Evolutionary conservation across 2,113 vertebrate species (phyloP).

Genomic region (Stomatorhinus ivindoensis): DNA sequence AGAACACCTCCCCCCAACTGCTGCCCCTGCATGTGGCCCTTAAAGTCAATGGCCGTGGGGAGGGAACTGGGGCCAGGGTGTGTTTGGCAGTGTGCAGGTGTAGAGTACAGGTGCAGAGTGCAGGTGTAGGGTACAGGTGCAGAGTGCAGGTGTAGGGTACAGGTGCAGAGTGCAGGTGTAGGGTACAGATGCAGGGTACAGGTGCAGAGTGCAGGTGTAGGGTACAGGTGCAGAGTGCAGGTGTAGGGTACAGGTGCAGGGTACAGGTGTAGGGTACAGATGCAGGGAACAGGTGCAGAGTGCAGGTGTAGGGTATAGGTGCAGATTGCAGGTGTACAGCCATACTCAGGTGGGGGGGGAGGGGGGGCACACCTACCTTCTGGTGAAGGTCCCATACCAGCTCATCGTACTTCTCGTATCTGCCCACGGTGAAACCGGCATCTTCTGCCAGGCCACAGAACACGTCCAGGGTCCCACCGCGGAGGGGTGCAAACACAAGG

Average conservation of each 20-base stretch:
- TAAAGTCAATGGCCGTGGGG: conserved; percentile 14
- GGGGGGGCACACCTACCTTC: conserved; percentile 80
- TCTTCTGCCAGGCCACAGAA: conserved; percentile 87
- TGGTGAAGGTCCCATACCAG: conserved; percentile 88
- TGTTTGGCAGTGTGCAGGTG: conserved; percentile 30
- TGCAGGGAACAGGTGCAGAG: too few relatives aligned
- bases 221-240: conserved; percentile 37
- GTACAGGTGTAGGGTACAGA: conserved; percentile 7
- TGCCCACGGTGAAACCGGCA: conserved; percentile 77
- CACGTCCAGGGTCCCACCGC: conserved; percentile 82
- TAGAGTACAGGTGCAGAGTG: background rate
- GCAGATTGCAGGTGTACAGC: conserved; percentile 59
- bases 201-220: conserved; percentile 59
- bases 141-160: conserved; percentile 51
- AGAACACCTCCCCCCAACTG: conserved; percentile 27
- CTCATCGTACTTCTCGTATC: conserved; percentile 89
- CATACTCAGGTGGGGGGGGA: conserved; percentile 69
- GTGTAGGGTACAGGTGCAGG: conserved; percentile 24
- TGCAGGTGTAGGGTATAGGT: conserved; percentile 37
- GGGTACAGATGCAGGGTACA: too few relatives aligned
- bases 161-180: conserved; percentile 59
- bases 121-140: conserved; percentile 32
- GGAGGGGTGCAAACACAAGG: conserved; percentile 82
- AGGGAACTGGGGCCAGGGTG: conserved; percentile 16
- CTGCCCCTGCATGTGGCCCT: conserved; percentile 8